Percentiles rank a stretch among this genome's conserved stretches.
phyloP scores from a whole-genome alignment of 2,888 invertebrate genomes.

The Pandemis heparana region DNA sequence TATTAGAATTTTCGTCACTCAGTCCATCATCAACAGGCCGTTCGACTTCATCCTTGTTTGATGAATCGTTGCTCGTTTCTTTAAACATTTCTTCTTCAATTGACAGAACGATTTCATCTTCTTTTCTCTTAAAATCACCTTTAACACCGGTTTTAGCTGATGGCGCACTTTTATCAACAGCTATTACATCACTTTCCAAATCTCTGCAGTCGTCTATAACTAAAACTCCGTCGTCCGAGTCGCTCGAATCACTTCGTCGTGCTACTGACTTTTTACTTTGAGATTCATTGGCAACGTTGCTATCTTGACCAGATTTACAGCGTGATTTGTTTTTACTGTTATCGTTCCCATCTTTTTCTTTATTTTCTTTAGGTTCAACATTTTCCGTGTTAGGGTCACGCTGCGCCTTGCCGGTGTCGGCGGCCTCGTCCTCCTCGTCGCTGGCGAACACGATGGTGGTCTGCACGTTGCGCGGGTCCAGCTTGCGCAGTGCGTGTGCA shows the following conservation, averaged over 20 bases:
- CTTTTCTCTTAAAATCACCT: not conserved
- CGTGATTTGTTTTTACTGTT: not conserved
- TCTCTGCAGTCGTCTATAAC: constrained; percentile 6
- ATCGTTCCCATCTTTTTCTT: not conserved
- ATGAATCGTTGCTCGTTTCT: not conserved
- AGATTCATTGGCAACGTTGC: constrained; percentile 5
- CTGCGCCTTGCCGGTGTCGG: not conserved
- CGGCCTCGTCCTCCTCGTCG: not conserved
- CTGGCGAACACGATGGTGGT: constrained; percentile 14
- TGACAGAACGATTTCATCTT: not conserved
- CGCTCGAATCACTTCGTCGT: constrained; percentile 1
- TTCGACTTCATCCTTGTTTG: not conserved
- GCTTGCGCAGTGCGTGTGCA: not conserved
- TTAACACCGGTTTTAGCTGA: not conserved
- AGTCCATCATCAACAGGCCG: not conserved
- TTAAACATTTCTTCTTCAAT: not conserved
- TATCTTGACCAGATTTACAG: not conserved
- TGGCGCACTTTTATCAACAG: not conserved
- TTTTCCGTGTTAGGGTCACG: not conserved
- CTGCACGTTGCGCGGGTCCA: not conserved
- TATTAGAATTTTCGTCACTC: not conserved
- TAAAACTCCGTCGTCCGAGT: constrained; percentile 7
- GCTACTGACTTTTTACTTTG: not conserved
- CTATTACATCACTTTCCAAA: not conserved
- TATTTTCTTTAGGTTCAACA: not conserved